Base-by-base conservation (phyloP, 2,888 invertebrate genomes). In the Keiferia lycopersicella region DNA sequence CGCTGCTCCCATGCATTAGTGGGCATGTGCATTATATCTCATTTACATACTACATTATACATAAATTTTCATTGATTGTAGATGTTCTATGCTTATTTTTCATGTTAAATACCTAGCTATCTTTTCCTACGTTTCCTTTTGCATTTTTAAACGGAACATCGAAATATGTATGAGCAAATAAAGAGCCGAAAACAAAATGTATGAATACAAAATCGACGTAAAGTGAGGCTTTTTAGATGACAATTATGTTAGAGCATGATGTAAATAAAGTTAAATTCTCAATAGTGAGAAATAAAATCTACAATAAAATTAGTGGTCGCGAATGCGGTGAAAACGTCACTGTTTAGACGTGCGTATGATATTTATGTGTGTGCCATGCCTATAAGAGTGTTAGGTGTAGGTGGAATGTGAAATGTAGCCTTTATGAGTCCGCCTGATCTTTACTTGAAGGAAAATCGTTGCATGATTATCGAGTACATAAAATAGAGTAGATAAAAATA, bases 171-270 rank as follows among this genome's bases (percentile, higher is more conserved):
- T 18, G 16, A 59, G n/a, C 2, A 22, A 22, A 53, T 22, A 22
- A 3, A 12, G 22, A 12, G 22, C 22, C 10, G 12, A 18, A 39
- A 41, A 41, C 18, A 14, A 2, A n/a, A 16, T 53, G 2, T 56
- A 56, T n/a, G 16, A 8, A n/a, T 22, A 12, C 34, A 34, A 26
- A 34, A 56, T 56, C 30, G 30, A 34, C 56, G 6, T 30, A 4
- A 34, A 56, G 11, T 56, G 51, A 53, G 26, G 51, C 51, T 53
- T 53, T 79, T 81, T 84, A 83, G 81, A 81, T 78, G 75, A 77
- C 70, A 74, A 16, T 26, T 59, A 74, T 71, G 68, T 79, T 82
- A 82, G 84, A 82, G 87, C 87, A 87, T 87, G 87, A 79, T 82
- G 80, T 83, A 79, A 68, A 80, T 80, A 83, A 82, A 81, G 73